Evolutionary conservation across 1,140 invertebrate species (phyloP).

Genomic region (Drosophila nigromelanica): DNA sequence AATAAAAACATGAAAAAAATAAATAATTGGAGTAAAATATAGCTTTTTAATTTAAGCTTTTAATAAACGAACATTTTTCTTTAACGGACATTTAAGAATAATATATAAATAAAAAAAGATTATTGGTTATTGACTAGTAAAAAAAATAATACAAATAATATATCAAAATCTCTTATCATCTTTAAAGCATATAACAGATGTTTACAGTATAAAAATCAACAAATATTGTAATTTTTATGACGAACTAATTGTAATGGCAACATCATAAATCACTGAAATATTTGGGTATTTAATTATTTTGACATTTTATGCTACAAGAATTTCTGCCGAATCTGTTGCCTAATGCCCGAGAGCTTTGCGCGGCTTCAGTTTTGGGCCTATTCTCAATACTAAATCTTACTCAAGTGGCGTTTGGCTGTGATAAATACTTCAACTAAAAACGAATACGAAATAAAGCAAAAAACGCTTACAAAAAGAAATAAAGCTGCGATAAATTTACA

Average conservation of each 20-base stretch:
- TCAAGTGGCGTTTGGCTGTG: constrained; percentile 30
- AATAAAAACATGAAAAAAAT: no score
- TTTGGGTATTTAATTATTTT: background rate
- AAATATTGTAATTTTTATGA: background rate
- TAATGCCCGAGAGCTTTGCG: constrained; percentile 11
- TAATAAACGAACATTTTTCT: no score
- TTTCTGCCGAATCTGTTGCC: background rate
- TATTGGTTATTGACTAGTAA: no score
- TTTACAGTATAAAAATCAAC: background rate
- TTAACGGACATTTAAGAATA: no score
- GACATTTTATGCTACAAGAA: background rate
- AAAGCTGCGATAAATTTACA: constrained; percentile 70
- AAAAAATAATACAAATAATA: no score
- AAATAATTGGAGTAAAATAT: no score
- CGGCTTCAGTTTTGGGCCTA: constrained; percentile 1
- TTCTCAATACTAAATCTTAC: constrained; percentile 31
- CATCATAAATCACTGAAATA: constrained; percentile 23
- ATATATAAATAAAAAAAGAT: no score
- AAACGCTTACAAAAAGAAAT: constrained; percentile 66
- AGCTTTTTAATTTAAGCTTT: no score
- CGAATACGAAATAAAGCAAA: constrained; percentile 40
- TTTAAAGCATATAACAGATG: no score
- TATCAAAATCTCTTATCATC: no score
- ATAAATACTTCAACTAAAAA: constrained; percentile 13
- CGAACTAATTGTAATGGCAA: constrained; percentile 19